phyloP scores from a whole-genome alignment of 2,888 invertebrate species.

The Anticlea derivata region DNA sequence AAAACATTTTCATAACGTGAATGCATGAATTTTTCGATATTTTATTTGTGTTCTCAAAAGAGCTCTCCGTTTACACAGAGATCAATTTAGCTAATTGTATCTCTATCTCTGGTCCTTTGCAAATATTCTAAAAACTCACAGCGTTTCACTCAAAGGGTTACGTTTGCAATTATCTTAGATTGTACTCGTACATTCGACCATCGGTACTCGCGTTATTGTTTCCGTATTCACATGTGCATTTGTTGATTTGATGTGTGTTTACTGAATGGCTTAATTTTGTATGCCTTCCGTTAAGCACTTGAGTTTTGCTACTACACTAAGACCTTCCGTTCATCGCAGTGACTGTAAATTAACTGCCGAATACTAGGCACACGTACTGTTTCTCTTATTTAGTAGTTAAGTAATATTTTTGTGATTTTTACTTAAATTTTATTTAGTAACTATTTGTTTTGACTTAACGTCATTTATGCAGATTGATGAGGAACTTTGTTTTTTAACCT shows the following conservation, averaged over 20 bases:
- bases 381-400: too few species aligned
- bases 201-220: slow-evolving; percentile 9
- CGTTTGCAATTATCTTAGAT: slow-evolving; percentile 28
- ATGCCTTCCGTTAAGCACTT: neutral
- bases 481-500: too few species aligned
- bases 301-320: neutral
- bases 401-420: too few species aligned
- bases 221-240: slow-evolving; percentile 1
- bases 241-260: slow-evolving; percentile 4
- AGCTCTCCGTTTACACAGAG: slow-evolving; percentile 1
- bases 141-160: slow-evolving; percentile 22
- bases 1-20: slow-evolving; percentile 1
- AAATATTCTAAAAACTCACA: slow-evolving; percentile 28
- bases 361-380: too few species aligned
- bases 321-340: too few species aligned
- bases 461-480: too few species aligned
- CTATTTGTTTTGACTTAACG: too few species aligned
- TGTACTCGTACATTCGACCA: slow-evolving; percentile 1
- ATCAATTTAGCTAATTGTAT: slow-evolving; percentile 33
- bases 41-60: neutral
- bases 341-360: too few species aligned
- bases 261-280: slow-evolving; percentile 8
- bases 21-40: slow-evolving; percentile 3
- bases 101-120: slow-evolving; percentile 29
- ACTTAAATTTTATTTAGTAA: too few species aligned